A percentile compares a stretch with the other conserved stretches of the same genome.
Conservation (phyloP, 2,797 vertebrate species). For the Australoheros facetus region DNA sequence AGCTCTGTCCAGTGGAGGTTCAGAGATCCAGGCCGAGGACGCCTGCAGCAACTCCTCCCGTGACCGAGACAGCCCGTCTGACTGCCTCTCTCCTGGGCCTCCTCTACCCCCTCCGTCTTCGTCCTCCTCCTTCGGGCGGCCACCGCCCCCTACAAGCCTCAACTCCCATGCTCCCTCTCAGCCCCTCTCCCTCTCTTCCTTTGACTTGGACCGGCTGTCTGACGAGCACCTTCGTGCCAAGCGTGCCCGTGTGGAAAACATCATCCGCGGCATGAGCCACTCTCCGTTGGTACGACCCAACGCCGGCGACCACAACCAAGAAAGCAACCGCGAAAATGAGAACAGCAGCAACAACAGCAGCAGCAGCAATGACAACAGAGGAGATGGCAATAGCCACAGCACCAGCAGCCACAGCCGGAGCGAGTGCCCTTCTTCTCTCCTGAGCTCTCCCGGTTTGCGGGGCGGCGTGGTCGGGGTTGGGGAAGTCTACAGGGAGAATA, state of each 20-base stretch:
- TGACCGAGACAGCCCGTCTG: conserved; percentile 92
- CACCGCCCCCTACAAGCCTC: conserved; percentile 41
- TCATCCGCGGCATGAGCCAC: conserved; percentile 99
- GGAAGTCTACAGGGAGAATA: conserved; percentile 95
- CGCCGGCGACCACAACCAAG: conserved; percentile 84
- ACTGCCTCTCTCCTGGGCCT: conserved; percentile 92
- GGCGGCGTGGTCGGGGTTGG: conserved; percentile 75
- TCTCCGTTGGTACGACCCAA: conserved; percentile 84
- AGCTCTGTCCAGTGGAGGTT: conserved; percentile 95
- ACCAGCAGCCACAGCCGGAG: conserved; percentile 39
- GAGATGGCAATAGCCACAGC: conserved; percentile 40
- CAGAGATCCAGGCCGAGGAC: conserved; percentile 96
- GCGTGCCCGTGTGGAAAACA: conserved; percentile 97
- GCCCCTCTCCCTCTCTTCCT: conserved; percentile 83
- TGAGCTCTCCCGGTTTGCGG: conserved; percentile 69
- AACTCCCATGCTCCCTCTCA: conserved; percentile 77
- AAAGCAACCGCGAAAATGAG: conserved; percentile 44
- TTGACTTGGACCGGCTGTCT: conserved; percentile 94
- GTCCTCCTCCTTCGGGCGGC: conserved; percentile 79
- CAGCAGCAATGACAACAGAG: conserved; percentile 47
- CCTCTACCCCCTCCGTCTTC: conserved; percentile 74
- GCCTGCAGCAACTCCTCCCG: conserved; percentile 95
- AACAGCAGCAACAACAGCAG: conserved; percentile 43
- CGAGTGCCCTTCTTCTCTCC: conserved; percentile 63
- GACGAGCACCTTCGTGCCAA: conserved; percentile 98